Base-by-base conservation (phyloP, 2,797 vertebrate species). In the Champsocephalus gunnari region DNA sequence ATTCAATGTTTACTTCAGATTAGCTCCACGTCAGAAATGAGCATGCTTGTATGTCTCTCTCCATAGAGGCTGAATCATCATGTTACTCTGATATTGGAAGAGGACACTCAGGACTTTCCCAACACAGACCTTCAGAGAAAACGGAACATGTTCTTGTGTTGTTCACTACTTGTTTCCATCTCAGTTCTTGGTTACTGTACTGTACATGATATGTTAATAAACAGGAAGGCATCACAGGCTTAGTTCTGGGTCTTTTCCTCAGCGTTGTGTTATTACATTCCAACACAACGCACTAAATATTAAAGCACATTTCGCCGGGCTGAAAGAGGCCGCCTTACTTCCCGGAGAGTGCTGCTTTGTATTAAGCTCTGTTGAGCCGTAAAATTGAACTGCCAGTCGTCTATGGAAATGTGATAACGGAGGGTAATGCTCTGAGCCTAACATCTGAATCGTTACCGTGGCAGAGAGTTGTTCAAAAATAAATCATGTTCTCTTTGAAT, bases 291-390 rank as follows among this genome's bases (percentile, higher is more conserved):
- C 63, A 62, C 53, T 75, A 58, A 77, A 81, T 84, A 85, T 81
- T 69, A 69, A 58, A 77, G 60, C 70, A 77, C 56, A 50, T 75
- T 88, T 87, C 34, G 6, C 55, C 32, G 48, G 66, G 71, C 61
- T 83, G 74, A 83, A 38, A 84, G 84, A 75, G 74, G 53, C 68
- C 68, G 61, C 68, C 51, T 41, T 47, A 63, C 64, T 78, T 73
- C 78, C 16, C 57, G 74, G 62, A 76, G 73, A 71, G 72, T 12
- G 67, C 57, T 76, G 72, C 64, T 90, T 65, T 76, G 81, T 80
- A 92, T 92, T 89, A 90, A 86, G 87, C 88, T 90, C 92, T 87
- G 85, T 82, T 93, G 92, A 90, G 78, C 89, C 89, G 85, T 80
- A 89, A 91, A 93, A 93, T 90, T 92, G 84, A 90, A 91, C 89